phyloP scores from a whole-genome alignment of 92 coral and sea anemone species.

The Epizoanthus stellaris region DNA sequence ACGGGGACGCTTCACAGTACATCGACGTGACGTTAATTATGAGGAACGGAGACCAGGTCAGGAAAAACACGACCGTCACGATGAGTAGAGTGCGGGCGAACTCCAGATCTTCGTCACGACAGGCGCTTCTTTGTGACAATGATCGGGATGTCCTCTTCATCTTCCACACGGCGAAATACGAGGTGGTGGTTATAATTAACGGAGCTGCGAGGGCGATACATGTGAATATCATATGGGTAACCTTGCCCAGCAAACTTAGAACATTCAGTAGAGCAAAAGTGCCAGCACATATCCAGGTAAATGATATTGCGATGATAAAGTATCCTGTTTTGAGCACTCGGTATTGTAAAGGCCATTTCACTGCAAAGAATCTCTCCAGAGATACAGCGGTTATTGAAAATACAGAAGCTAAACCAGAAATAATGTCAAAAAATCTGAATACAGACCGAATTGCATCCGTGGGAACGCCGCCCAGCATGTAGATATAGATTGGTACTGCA shows the following conservation, averaged over 20 bases:
- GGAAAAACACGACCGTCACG: conserved; percentile 65
- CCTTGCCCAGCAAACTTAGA: conserved; percentile 49
- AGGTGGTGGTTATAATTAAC: conserved; percentile 63
- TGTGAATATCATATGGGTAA: conserved; percentile 65
- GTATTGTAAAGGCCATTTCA: conserved; percentile 53
- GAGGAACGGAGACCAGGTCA: conserved; percentile 83
- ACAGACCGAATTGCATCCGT: not conserved
- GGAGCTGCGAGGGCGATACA: conserved; percentile 60
- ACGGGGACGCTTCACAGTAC: conserved; percentile 56
- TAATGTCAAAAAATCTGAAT: conserved; percentile 50
- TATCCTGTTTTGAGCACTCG: conserved; percentile 36
- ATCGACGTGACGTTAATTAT: conserved; percentile 69
- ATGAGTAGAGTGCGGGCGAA: conserved; percentile 74
- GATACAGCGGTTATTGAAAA: conserved; percentile 68
- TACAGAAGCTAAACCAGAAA: conserved; percentile 68
- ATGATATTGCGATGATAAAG: conserved; percentile 41
- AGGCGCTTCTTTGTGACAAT: conserved; percentile 48
- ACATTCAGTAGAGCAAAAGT: conserved; percentile 67
- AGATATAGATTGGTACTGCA: conserved; percentile 27
- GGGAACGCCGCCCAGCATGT: conserved; percentile 20
- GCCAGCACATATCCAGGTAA: conserved; percentile 67
- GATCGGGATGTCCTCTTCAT: conserved; percentile 63
- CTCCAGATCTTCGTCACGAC: conserved; percentile 52
- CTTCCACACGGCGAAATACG: conserved; percentile 65
- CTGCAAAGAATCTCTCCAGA: conserved; percentile 62